Percentiles rank a stretch among this genome's conserved stretches.
Conservation (phyloP, 92 coral and sea anemone species). For the Epizoanthus stellaris region DNA sequence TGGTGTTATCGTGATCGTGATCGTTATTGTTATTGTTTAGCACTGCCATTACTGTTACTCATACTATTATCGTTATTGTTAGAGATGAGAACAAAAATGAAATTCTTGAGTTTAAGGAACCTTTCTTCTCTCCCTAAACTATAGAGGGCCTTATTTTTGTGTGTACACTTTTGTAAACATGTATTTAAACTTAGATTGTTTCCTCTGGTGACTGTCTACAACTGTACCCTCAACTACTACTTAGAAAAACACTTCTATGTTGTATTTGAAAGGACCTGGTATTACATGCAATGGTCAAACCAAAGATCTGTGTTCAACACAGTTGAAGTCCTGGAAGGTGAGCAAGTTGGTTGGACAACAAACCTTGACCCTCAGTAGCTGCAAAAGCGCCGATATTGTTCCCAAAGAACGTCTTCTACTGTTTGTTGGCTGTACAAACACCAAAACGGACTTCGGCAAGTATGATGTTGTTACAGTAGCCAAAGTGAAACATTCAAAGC, state of each 20-base stretch:
- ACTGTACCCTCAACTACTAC: background rate
- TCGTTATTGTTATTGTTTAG: too few species aligned
- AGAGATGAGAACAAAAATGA: too few species aligned
- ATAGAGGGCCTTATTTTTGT: too few species aligned
- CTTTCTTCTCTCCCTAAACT: too few species aligned
- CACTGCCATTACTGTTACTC: background rate
- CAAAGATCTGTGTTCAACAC: conserved; percentile 6
- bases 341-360: background rate
- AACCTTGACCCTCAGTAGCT: background rate
- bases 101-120: too few species aligned
- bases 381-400: background rate
- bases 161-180: too few species aligned
- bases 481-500: background rate
- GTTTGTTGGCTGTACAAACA: conserved; percentile 1
- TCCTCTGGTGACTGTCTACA: background rate
- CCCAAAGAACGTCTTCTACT: background rate
- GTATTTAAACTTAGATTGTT: too few species aligned
- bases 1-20: too few species aligned
- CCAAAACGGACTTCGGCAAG: background rate
- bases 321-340: conserved; percentile 12
- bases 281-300: conserved; percentile 13
- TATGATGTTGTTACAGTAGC: background rate
- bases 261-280: background rate
- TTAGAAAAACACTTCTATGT: background rate
- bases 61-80: too few species aligned